These are phyloP conservation scores for Sebastes trivittatus DNA, from an alignment of 2,797 vertebrate species.

Conservation along the genomic window DNA sequence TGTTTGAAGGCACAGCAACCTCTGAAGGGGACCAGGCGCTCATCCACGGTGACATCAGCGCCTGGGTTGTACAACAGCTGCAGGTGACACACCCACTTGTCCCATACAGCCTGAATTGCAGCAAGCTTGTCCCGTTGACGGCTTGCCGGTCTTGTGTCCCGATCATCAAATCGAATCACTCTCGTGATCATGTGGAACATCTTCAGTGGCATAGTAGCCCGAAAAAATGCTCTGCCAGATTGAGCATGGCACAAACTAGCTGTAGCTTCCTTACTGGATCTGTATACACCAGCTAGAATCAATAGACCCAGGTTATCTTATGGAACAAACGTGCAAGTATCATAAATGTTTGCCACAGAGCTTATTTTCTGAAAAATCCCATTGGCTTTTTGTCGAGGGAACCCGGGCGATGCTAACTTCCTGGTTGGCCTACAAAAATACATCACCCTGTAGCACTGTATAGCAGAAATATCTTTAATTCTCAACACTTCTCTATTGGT, in stretches of 20 bases:
- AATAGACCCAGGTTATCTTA: background rate
- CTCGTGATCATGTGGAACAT: too few relatives aligned
- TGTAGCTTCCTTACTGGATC: background rate
- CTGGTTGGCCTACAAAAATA: background rate
- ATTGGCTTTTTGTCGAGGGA: too few relatives aligned
- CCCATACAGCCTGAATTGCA: too few relatives aligned
- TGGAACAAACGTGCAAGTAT: too few relatives aligned
- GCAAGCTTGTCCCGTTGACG: too few relatives aligned
- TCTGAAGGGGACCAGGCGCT: background rate
- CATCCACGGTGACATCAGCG: background rate
- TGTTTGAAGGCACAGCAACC: background rate
- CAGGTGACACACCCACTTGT: too few relatives aligned
- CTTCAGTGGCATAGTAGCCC: too few relatives aligned
- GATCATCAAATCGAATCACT: too few relatives aligned
- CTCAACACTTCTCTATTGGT: background rate
- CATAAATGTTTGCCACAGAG: too few relatives aligned
- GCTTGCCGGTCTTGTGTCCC: too few relatives aligned
- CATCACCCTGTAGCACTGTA: background rate
- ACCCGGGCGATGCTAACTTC: background rate
- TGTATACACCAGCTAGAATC: background rate
- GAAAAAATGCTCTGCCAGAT: background rate
- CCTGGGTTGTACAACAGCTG: too few relatives aligned
- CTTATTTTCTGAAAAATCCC: too few relatives aligned
- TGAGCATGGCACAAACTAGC: background rate
- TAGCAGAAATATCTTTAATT: background rate